These are phyloP conservation scores for Alitta virens DNA, from an alignment of 2,888 invertebrate species.

Conservation along the genomic window DNA sequence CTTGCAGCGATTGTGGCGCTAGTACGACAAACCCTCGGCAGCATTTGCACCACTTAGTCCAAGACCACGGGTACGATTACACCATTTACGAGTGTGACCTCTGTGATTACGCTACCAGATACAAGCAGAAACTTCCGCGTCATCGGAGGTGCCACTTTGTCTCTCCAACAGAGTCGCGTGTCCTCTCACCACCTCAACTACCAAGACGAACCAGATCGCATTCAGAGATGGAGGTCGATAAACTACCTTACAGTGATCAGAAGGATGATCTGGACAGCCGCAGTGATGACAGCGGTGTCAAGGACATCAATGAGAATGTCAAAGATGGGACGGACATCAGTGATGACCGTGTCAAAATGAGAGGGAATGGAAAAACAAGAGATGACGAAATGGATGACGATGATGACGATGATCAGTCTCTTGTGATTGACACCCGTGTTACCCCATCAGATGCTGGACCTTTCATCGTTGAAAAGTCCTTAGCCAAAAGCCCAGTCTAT, in stretches of 20 bases:
- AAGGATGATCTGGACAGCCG: not conserved
- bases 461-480: too few species aligned
- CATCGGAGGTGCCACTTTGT: conserved; percentile 33
- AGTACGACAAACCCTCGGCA: conserved; percentile 2
- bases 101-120: conserved; percentile 50
- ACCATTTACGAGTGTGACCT: conserved; percentile 46
- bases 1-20: conserved; percentile 5
- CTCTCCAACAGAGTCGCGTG: not conserved
- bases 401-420: conserved; percentile 32
- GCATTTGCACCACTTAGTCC: conserved; percentile 41
- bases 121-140: conserved; percentile 45
- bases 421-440: not conserved
- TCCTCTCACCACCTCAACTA: not conserved
- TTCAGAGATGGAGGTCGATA: not conserved
- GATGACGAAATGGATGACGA: conserved; percentile 20
- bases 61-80: conserved; percentile 39
- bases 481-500: too few species aligned
- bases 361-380: not conserved
- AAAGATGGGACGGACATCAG: not conserved
- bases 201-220: too few species aligned
- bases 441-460: not conserved
- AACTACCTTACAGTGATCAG: not conserved
- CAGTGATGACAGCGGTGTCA: too few species aligned
- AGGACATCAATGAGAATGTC: not conserved
- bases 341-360: not conserved